Evolutionary conservation across 2,888 invertebrate species (phyloP), one percentile per base, ranked within the genome.

Genomic region (Nephrotoma appendiculata): DNA sequence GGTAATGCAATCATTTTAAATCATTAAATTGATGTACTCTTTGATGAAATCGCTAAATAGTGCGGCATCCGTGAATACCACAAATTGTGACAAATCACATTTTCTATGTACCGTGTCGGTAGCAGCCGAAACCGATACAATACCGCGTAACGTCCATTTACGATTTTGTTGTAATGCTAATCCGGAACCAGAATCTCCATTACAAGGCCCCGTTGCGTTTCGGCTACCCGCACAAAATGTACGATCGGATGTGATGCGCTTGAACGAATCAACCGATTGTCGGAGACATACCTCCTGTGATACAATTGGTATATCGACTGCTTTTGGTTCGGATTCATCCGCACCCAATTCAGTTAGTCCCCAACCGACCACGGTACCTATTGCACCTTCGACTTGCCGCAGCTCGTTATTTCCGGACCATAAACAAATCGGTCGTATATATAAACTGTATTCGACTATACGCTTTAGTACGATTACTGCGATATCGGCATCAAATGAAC

Each of bases 51-150:
- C 89, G 84, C 92, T 90, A 89, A 93, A 93, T 89, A 94, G 92
- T 0, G 94, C 93, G n/a, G 93, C 91, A 89, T 95, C 95, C 0
- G 94, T 94, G 89, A 95, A 95, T 19, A 95, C 93, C 2, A 94
- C 91, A 89, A 93, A 95, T 89, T 95, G 93, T 86, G 92, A 91
- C 1, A 93, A 92, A 89, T 95, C 93, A 89, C 95, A 95, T 0
- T 91, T 89, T 84, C 89, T 90, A 86, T 92, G 92, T 0, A 91
- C 91, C 31, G 90, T 90, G n/a, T 90, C 89, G 15, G 42, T 19
- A 0, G 90, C 89, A 6, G 93, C 87, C 0, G 92, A 91, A 4
- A 92, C 92, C 0, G 93, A 93, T 11, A 93, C 93, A 6, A 92
- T 91, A 4, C 93, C 93, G 71, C 92, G 90, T 12, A 93, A 89